A percentile compares a stretch with the other conserved stretches of the same genome.
These are phyloP conservation scores for Todiramphus saurophagus DNA, from an alignment of 2,113 vertebrate genomes.

Conservation along the genomic window DNA sequence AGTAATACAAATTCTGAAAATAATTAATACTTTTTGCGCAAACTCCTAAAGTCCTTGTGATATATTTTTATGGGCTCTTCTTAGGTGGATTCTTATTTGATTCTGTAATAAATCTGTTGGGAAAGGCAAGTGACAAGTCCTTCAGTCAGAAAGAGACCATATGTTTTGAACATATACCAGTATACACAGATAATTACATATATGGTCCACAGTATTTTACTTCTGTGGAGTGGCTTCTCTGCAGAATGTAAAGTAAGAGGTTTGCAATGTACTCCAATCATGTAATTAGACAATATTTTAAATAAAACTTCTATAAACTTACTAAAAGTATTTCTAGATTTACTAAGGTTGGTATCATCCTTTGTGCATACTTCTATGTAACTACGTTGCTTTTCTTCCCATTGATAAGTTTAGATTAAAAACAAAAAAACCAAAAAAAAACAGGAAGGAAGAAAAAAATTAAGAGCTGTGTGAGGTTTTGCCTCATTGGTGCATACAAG, in stretches of 20 bases:
- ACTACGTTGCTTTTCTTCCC: not conserved
- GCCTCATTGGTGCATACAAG: constrained; percentile 44
- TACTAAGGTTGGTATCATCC: not conserved
- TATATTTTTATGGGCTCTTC: not conserved
- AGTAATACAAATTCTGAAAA: not conserved
- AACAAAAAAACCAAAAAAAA: not conserved
- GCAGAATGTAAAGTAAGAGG: not conserved
- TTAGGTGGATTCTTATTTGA: not conserved
- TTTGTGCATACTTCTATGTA: not conserved
- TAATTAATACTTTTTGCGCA: not conserved
- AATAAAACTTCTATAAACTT: not conserved
- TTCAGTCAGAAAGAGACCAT: not conserved
- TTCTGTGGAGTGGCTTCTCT: not conserved
- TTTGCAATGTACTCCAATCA: not conserved
- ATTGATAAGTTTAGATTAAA: not conserved
- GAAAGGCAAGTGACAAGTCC: not conserved
- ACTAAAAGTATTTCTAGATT: not conserved
- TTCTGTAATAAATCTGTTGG: not conserved
- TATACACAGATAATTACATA: not conserved
- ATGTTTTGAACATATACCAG: not conserved
- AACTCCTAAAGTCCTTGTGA: not conserved
- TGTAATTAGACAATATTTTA: not conserved
- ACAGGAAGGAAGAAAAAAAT: not conserved
- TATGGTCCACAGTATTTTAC: not conserved
- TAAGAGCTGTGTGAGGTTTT: not conserved